These are phyloP conservation scores for Chinchilla lanigera DNA, from an alignment of 2,113 vertebrate species.

Conservation along the genomic window DNA sequence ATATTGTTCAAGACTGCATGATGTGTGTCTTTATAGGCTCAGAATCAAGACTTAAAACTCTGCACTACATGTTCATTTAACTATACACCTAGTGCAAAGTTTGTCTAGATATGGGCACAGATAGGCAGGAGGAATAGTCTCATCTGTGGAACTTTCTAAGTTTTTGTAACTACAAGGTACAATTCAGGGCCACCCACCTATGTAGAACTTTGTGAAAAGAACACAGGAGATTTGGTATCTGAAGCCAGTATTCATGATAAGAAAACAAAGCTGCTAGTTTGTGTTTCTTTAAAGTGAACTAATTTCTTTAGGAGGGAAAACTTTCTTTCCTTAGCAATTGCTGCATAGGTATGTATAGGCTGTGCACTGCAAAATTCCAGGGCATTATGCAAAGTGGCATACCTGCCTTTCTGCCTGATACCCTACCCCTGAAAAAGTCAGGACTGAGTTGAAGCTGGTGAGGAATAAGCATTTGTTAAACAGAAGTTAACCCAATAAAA, in stretches of 20 bases:
- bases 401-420: neutral
- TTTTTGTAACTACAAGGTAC: neutral
- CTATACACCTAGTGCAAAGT: neutral
- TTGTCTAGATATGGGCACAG: neutral
- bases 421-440: neutral
- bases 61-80: neutral
- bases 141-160: neutral
- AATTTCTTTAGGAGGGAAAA: neutral
- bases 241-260: constrained; percentile 6
- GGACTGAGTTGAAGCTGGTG: neutral
- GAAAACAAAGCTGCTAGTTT: constrained; percentile 13
- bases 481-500: neutral
- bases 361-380: neutral
- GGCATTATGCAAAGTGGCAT: neutral
- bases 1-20: neutral
- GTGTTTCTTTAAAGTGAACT: constrained; percentile 36
- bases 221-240: neutral
- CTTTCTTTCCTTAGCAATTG: neutral
- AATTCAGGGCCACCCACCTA: neutral
- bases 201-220: constrained; percentile 30
- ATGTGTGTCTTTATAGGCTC: neutral
- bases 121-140: neutral
- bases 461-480: constrained; percentile 6
- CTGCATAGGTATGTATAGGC: neutral
- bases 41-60: neutral